Evolutionary conservation across 2,113 vertebrate species (phyloP), one percentile per base, ranked within the genome.

Genomic region (Lepus timidus): DNA sequence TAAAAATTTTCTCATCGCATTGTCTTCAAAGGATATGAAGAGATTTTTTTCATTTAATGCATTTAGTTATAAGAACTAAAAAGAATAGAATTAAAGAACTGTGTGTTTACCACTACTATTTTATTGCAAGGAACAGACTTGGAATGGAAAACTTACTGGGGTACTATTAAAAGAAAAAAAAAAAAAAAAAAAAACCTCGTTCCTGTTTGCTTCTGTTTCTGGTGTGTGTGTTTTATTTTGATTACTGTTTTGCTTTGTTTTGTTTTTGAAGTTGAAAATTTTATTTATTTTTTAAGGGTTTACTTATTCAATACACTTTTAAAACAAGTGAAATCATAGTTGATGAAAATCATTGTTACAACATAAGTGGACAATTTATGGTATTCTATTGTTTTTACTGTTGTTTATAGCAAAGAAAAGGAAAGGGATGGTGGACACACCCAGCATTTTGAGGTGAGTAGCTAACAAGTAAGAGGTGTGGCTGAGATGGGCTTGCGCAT

Each of bases 361-460:
- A 96, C 76, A 80, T 58, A 96, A 71, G 94, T 33, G 97, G 94
- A 51, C 39, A 95, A 94, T 96, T 96, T 94, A 36, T 97, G 88
- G 95, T 84, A 85, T 85, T 55, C 95, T 96, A 27, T 94, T 90
- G 65, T 95, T 74, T 23, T 91, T 91, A 52, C 44, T 93, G 11
- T 89, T 93, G 70, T 96, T 97, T 97, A 29, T 94, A 99, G 98
- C 97, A 98, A 98, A 97, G 98, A 98, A 94, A 97, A 94, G 95
- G 98, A 97, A 96, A 98, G 96, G 19, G 97, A 97, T 51, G 82
- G 96, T 17, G 96, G 83, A 85, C 95, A 96, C 84, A 67, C 76
- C 84, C 97, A 86, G 76, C 97, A 94, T 78, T 87, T 87, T 93
- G 98, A 98, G 98, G 98, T 99, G 95, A 97, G 98, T 98, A 92